These are phyloP conservation scores for Drosophila siamana DNA, from an alignment of 2,888 invertebrate species.

Conservation along the genomic window DNA sequence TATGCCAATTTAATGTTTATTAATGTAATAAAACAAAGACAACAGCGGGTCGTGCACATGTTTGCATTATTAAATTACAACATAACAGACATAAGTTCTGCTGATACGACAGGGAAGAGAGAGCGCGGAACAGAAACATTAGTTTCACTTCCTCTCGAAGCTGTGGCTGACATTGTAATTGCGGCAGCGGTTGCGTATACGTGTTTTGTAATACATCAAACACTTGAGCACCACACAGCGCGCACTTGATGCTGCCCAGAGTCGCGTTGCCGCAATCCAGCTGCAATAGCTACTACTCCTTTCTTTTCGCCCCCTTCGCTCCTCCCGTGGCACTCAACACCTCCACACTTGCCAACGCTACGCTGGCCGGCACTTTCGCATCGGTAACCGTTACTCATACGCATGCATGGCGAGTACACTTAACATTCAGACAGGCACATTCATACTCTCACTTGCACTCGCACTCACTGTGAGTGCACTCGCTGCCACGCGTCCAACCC, in stretches of 20 bases:
- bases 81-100: conserved; percentile 26
- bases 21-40: conserved; percentile 72
- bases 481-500: conserved; percentile 64
- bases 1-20: conserved; percentile 73
- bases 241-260: conserved; percentile 59
- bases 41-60: conserved; percentile 56
- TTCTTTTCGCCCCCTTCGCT: background rate
- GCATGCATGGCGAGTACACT: conserved; percentile 79
- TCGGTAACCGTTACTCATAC: conserved; percentile 70
- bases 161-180: conserved; percentile 75
- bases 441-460: conserved; percentile 45
- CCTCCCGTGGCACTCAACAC: no score
- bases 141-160: conserved; percentile 21
- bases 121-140: conserved; percentile 29
- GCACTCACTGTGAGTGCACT: conserved; percentile 64
- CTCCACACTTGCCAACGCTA: no score
- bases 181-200: conserved; percentile 63
- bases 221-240: conserved; percentile 66
- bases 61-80: conserved; percentile 66
- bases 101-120: no score
- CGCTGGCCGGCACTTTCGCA: conserved; percentile 13
- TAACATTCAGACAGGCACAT: conserved; percentile 61
- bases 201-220: conserved; percentile 78
- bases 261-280: background rate
- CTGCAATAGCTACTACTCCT: background rate